Conservation (phyloP, 1,140 invertebrate genomes). For the Micrasema minimum region DNA sequence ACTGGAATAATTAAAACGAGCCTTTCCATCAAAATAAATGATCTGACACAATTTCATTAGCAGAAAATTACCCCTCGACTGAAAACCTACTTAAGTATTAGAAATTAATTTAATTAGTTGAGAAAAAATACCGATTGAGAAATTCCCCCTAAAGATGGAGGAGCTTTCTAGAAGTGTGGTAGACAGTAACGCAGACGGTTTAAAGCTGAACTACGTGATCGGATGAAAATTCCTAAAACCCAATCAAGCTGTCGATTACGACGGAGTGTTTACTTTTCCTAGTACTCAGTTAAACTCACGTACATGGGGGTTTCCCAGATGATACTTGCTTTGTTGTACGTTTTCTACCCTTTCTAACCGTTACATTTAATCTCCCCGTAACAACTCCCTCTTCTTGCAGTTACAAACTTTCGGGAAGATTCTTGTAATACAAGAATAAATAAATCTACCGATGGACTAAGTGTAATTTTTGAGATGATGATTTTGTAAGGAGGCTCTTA, state of each 20-base stretch:
- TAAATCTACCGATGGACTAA: too few relatives aligned
- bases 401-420: not conserved
- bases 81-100: not conserved
- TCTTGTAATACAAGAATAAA: not conserved
- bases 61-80: too few relatives aligned
- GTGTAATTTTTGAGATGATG: too few relatives aligned
- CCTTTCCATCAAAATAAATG: too few relatives aligned
- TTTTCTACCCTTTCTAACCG: slow-evolving; percentile 1
- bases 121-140: not conserved
- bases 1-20: too few relatives aligned
- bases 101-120: not conserved
- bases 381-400: too few relatives aligned
- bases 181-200: slow-evolving; percentile 16
- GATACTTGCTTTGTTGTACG: slow-evolving; percentile 14
- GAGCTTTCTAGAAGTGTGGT: not conserved
- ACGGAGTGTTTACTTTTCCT: slow-evolving; percentile 44
- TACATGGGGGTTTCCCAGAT: slow-evolving; percentile 9
- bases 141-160: too few relatives aligned
- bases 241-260: slow-evolving; percentile 52
- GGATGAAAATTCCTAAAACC: slow-evolving; percentile 47
- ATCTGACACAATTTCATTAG: too few relatives aligned
- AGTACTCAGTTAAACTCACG: slow-evolving; percentile 26
- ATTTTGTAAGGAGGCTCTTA: too few relatives aligned
- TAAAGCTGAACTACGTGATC: slow-evolving; percentile 30
- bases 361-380: not conserved